A percentile compares a stretch with the other conserved stretches of the same genome.
phyloP scores from a whole-genome alignment of 2,113 vertebrate species.

The Beaufortia kweichowensis region DNA sequence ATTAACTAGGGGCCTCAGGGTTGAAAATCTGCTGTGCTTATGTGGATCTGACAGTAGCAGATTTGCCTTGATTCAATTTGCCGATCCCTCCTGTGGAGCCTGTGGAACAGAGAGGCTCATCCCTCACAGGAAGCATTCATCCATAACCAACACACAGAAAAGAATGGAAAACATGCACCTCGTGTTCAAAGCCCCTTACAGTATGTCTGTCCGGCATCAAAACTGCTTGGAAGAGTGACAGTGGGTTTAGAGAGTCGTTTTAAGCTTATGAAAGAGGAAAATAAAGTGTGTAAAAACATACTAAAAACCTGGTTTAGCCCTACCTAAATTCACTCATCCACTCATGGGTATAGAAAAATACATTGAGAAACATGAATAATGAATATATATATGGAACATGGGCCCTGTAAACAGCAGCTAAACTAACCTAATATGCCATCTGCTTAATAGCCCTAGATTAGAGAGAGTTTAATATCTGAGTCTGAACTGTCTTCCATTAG shows the following conservation, averaged over 20 bases:
- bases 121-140: slow-evolving; percentile 27
- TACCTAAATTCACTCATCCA: background rate
- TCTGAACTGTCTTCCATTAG: slow-evolving; percentile 17
- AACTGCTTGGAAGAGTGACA: slow-evolving; percentile 27
- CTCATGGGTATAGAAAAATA: background rate
- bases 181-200: slow-evolving; percentile 33
- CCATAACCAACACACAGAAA: slow-evolving; percentile 40
- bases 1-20: slow-evolving; percentile 35
- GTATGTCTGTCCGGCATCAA: slow-evolving; percentile 27
- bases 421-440: background rate
- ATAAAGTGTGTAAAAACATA: background rate
- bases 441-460: background rate
- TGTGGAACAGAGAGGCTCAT: slow-evolving; percentile 31
- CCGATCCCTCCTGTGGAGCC: slow-evolving; percentile 24
- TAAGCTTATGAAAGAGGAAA: slow-evolving; percentile 20
- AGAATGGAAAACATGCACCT: slow-evolving; percentile 33
- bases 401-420: background rate
- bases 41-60: slow-evolving; percentile 32
- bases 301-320: slow-evolving; percentile 12
- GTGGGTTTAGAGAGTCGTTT: slow-evolving; percentile 11
- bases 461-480: background rate
- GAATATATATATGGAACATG: background rate
- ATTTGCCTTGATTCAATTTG: slow-evolving; percentile 46
- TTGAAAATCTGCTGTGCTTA: slow-evolving; percentile 38
- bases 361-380: slow-evolving; percentile 2